Base-by-base conservation (phyloP, 2,888 invertebrate genomes). In the Pristionchus japonicus region DNA sequence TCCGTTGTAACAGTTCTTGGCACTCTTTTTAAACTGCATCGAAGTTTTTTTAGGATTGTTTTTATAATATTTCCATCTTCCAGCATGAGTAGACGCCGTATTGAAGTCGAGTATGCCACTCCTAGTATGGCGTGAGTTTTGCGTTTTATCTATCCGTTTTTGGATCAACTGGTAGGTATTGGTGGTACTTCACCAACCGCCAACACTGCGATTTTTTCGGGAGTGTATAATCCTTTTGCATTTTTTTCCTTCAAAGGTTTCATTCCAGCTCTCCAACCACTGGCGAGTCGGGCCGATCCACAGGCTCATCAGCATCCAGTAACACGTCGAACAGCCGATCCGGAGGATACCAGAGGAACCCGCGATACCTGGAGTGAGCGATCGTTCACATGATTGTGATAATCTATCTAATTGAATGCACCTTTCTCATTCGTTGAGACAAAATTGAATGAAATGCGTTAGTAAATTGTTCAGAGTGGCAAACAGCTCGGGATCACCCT, bases 391-490 rank as follows among this genome's bases (percentile, higher is more conserved):
- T 11, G 37, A 34, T 40, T 31, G 3, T 11, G n/a, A 61, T 57
- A 83, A n/a, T 6, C 31, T 37, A 27, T 4, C 6, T 34, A 40
- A n/a, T 40, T 43, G 74, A 74, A n/a, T n/a, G n/a, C n/a, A n/a
- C n/a, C n/a, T n/a, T n/a, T n/a, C n/a, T n/a, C n/a, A n/a, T n/a
- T n/a, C n/a, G n/a, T n/a, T n/a, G n/a, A n/a, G n/a, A 31, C 31
- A 34, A 17, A 74, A 37, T 40, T 27, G 17, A 20, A 40, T 20
- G n/a, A 40, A n/a, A n/a, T n/a, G n/a, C n/a, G n/a, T n/a, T n/a
- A n/a, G n/a, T n/a, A n/a, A n/a, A n/a, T n/a, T n/a, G n/a, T 82
- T 49, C 82, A 83, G 82, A 83, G 82, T 83, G n/a, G 82, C 52
- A 9, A 49, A 83, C 20, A 83, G 82, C 23, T 83, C 82, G 0